A percentile compares a stretch with the other conserved stretches of the same genome.
phyloP scores from a whole-genome alignment of 2,888 invertebrate species.

The Thecophora atra region DNA sequence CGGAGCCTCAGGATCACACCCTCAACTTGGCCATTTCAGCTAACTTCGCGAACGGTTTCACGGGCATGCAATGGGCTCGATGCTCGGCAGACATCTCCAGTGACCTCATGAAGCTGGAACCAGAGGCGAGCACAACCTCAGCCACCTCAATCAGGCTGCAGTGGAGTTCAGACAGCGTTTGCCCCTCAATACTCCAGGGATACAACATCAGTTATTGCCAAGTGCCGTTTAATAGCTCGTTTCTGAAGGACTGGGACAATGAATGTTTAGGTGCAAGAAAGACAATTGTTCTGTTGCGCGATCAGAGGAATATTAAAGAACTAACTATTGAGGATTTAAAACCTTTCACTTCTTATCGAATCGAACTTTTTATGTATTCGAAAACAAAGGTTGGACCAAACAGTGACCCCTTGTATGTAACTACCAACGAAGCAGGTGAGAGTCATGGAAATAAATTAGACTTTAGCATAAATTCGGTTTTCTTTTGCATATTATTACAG shows the following conservation, averaged over 20 bases:
- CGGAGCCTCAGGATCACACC: conserved; percentile 70
- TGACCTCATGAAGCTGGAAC: conserved; percentile 49
- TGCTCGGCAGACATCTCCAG: conserved; percentile 66
- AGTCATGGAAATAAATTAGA: background rate
- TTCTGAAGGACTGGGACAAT: background rate
- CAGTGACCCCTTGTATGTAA: conserved; percentile 69
- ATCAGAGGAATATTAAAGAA: conserved; percentile 37
- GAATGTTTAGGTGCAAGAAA: conserved; percentile 29
- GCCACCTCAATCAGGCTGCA: conserved; percentile 69
- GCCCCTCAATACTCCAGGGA: conserved; percentile 76
- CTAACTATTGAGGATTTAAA: conserved; percentile 71
- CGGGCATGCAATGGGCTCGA: conserved; percentile 84
- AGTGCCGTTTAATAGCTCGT: conserved; percentile 59
- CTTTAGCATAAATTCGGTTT: background rate
- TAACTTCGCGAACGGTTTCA: conserved; percentile 74
- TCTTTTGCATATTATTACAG: conserved; percentile 55
- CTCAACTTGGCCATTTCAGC: conserved; percentile 78
- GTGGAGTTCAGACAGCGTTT: conserved; percentile 81
- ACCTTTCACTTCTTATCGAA: conserved; percentile 79
- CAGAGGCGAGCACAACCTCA: conserved; percentile 44
- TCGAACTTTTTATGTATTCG: conserved; percentile 73
- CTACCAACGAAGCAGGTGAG: conserved; percentile 75
- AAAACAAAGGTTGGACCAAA: conserved; percentile 68
- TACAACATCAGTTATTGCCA: conserved; percentile 80
- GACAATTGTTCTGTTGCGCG: conserved; percentile 37